Base-by-base conservation (phyloP, 2,113 vertebrate genomes). In the Meriones unguiculatus region DNA sequence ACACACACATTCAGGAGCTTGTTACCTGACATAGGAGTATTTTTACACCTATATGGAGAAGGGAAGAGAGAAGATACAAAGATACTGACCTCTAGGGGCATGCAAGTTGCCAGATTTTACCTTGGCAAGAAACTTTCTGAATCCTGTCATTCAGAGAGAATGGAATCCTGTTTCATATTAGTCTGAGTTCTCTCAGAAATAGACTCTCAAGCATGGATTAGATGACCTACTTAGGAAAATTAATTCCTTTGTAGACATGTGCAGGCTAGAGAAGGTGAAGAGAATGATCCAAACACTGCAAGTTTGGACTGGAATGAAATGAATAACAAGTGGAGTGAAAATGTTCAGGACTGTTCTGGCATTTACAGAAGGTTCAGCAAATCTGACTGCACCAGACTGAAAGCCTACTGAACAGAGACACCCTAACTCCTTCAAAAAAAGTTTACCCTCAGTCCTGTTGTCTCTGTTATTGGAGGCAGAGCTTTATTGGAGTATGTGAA, bases 111-210 rank as follows among this genome's bases (percentile, higher is more conserved):
- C 35, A 82, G 59, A 82, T 22, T 28, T 9, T 25, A 12, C 22
- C 28, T 87, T 25, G 20, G 13, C 35, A n/a, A 67, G 57, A 90
- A 88, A 64, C 10, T 82, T 25, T 82, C 41, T 24, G 2, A 50
- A 3, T 57, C 28, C 82, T 89, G 10, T 8, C 14, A 11, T 80
- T 90, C 38, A 64, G 46, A 41, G 41, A 80, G 88, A 30, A 77
- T n/a, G 3, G 67, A 77, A 76, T 80, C 18, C 32, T 41, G 2
- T 91, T 88, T 78, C 59, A 14, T 69, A 9, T 90, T 65, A 35
- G 17, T 35, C 81, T 95, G 10, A 7, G 1, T 96, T 92, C 14
- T 84, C 62, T 81, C 35, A 72, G 72, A 95, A 94, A n/a, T 20
- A 85, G 38, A 59, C 5, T 8, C 38, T 6, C 1, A 50, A 91